phyloP scores from a whole-genome alignment of 2,797 vertebrate species.

The Erpetoichthys calabaricus region DNA sequence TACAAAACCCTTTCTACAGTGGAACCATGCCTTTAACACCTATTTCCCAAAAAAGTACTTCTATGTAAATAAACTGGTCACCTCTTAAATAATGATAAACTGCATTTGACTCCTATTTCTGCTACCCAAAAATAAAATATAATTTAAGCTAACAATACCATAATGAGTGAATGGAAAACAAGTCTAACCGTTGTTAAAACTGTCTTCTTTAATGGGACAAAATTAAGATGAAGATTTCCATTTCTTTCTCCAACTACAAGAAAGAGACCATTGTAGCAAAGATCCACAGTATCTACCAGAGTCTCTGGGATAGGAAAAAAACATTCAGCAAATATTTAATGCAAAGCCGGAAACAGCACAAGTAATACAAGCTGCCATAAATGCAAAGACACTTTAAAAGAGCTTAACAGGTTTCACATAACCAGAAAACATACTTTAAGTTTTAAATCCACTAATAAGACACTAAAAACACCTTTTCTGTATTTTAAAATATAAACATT shows the following conservation, averaged over 20 bases:
- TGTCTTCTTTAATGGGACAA: slow-evolving; percentile 70
- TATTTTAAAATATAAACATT: not conserved
- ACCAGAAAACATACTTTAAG: too few relatives aligned
- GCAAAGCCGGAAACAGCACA: not conserved
- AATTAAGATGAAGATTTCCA: slow-evolving; percentile 79
- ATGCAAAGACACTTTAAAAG: too few relatives aligned
- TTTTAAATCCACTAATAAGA: too few relatives aligned
- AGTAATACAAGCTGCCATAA: not conserved
- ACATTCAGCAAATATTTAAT: not conserved
- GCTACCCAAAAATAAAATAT: too few relatives aligned
- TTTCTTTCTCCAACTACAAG: slow-evolving; percentile 83
- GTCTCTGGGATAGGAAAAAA: slow-evolving; percentile 47
- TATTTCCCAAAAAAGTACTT: not conserved
- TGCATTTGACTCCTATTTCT: too few relatives aligned
- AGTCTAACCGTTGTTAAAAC: slow-evolving; percentile 68
- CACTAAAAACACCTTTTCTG: too few relatives aligned
- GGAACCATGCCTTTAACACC: not conserved
- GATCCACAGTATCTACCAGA: slow-evolving; percentile 66
- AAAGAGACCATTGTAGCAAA: slow-evolving; percentile 72
- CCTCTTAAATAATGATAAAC: too few relatives aligned
- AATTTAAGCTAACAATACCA: not conserved
- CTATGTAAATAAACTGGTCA: too few relatives aligned
- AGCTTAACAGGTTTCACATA: too few relatives aligned
- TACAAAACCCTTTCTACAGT: too few relatives aligned
- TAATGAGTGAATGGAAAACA: not conserved